Base-by-base conservation (phyloP, 2,888 invertebrate genomes). In the Cataglyphis rosenhaueri region DNA sequence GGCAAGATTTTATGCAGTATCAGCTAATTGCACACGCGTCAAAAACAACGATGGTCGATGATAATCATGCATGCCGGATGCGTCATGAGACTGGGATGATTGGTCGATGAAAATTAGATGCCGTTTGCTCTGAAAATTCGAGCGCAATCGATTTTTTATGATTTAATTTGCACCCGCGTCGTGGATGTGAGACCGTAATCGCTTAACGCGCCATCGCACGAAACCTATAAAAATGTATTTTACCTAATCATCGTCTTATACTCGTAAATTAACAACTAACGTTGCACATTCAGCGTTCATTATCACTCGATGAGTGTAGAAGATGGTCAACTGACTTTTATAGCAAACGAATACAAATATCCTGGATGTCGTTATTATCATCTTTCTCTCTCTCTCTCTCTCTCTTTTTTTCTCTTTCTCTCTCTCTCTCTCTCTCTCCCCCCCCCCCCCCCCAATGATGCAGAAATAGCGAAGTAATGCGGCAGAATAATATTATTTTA, bases 221-320 rank as follows among this genome's bases (percentile, higher is more conserved):
- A 74, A 62, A 62, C 64, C 75, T 62, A 71, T 52, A 64, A 64
- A 74, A 52, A 71, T 25, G 52, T 52, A 29, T 74, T 74, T 81
- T 62, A 25, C 57, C 70, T 32, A 52, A 35, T 29, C 44, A n/a
- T 73, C 44, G 18, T 64, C 25, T 25, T 29, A 52, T n/a, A 59
- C 66, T 61, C 84, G 44, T 86, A 88, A 88, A 88, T 88, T 88
- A 86, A 86, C 81, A 81, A 25, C 64, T 74, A 57, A 74, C 52
- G 74, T 44, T 32, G 81, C 78, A 59, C 81, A 76, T 85, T 84
- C 75, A 52, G 73, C 75, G 84, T 87, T 88, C 84, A 87, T 88
- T 84, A 88, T 88, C 88, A 84, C 57, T 85, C 84, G 81, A 86
- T 74, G 83, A 78, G 44, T 57, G 85, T 85, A 82, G 82, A 78